These are phyloP conservation scores for Hozukius guyotensis DNA, from an alignment of 2,797 vertebrate genomes.

Conservation along the genomic window DNA sequence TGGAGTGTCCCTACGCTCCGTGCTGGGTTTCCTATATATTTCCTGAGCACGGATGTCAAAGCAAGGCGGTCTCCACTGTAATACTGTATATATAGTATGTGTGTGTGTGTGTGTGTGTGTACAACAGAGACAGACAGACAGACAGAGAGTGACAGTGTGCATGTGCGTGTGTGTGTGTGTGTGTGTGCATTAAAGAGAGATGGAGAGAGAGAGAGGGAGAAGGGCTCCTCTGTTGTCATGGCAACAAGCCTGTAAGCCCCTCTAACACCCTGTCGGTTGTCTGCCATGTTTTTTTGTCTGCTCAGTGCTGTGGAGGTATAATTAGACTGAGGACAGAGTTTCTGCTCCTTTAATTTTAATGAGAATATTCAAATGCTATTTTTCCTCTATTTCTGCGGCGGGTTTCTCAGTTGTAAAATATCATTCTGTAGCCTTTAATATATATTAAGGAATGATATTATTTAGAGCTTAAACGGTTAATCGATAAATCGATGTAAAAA, in stretches of 20 bases:
- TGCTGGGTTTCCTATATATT: conserved; percentile 35
- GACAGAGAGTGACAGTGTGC: conserved; percentile 42
- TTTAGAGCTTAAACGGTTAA: accelerated
- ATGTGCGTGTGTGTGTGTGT: conserved; percentile 24
- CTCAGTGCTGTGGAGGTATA: conserved; percentile 54
- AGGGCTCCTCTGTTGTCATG: conserved; percentile 90
- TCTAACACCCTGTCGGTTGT: conserved; percentile 80
- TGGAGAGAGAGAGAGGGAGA: conserved; percentile 35
- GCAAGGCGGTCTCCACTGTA: conserved; percentile 71
- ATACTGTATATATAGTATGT: conserved; percentile 43
- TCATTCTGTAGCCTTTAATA: background rate
- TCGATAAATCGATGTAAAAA: background rate
- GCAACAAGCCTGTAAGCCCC: conserved; percentile 88
- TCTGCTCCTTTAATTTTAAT: conserved; percentile 20
- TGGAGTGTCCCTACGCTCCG: conserved; percentile 52
- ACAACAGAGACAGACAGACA: conserved; percentile 48
- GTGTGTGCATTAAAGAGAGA: conserved; percentile 53
- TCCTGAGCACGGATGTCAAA: conserved; percentile 56
- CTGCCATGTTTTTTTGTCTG: conserved; percentile 87
- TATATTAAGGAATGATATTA: background rate
- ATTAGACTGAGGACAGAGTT: conserved; percentile 51
- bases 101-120: conserved; percentile 32
- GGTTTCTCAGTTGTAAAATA: background rate
- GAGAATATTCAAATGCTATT: conserved; percentile 17
- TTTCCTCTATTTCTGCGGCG: background rate